Base-by-base conservation (phyloP, 92 coral and sea anemone genomes). In the Plumapathes pennacea region DNA sequence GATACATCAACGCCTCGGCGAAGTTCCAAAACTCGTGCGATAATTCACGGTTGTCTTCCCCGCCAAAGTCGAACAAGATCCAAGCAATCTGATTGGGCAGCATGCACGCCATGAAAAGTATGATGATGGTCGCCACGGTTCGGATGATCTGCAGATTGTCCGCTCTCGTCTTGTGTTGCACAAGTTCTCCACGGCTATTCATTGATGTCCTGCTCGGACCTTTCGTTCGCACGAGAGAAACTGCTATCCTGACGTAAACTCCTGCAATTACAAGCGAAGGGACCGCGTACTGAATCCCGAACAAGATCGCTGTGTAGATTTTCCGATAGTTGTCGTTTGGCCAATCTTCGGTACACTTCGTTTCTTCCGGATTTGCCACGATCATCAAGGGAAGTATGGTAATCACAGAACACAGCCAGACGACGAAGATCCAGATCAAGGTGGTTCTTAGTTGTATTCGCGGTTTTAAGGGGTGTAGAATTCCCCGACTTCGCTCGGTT, bases 21-120 rank as follows among this genome's bases (percentile, higher is more conserved):
- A 79, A 66, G 18, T 71, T 54, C 95, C 95, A 87, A 60, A 92
- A 88, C 22, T 64, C 67, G 10, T 57, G 72, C 15, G 88, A 72
- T 19, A 92, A 54, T 28, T 92, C 72, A 42, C 78, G 58, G 37
- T 80, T 34, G 8, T 85, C 44, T 8, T 68, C 83, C n/a, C 82
- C 78, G 2, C 89, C 98, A 62, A 92, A 88, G 38, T 92, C 96
- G 46, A 66, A 50, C 61, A 89, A 43, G 69, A 92, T 71, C 98
- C 98, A 92, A 3, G 90, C 95, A 25, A 92, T 88, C 34, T 89
- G 83, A 42, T 89, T 88, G 10, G 96, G 96, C 48, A 92, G 50
- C 88, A 85, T 92, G 21, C 95, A 82, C 13, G 78, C 70, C 29
- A 90, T 81, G 50, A 92, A 92, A n/a, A 79, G 50, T 22, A 76